A percentile compares a stretch with the other conserved stretches of the same genome.
Evolutionary conservation across 30 jellyfish, hydroid and myxozoan species (phyloP).

Genomic region (Rhopilema esculentum): DNA sequence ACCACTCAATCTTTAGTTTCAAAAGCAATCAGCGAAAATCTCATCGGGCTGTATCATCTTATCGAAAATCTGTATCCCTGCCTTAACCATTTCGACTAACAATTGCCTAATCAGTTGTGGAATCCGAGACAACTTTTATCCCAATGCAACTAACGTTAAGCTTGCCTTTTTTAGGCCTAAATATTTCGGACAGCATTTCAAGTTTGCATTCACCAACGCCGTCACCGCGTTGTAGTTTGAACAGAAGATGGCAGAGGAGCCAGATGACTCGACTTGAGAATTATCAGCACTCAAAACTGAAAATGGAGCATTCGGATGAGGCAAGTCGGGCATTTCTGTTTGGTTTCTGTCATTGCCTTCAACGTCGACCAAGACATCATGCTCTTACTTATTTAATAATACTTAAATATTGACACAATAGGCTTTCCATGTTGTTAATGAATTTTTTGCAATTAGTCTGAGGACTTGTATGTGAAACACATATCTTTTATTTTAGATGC

Average conservation of each 20-base stretch:
- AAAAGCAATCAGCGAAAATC: too few relatives aligned
- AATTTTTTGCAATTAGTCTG: too few relatives aligned
- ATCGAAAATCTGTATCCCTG: too few relatives aligned
- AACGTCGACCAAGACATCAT: background rate
- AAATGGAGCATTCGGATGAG: constrained; percentile 80
- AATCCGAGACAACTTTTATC: too few relatives aligned
- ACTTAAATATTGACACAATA: background rate
- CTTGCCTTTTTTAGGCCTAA: constrained; percentile 48
- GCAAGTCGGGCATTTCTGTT: constrained; percentile 20
- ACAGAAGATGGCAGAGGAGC: constrained; percentile 82
- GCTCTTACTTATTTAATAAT: background rate
- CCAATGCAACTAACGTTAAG: background rate
- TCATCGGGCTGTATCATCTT: too few relatives aligned
- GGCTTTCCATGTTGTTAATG: background rate
- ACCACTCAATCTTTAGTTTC: too few relatives aligned
- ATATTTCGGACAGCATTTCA: constrained; percentile 58
- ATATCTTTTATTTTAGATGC: too few relatives aligned
- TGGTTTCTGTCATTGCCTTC: background rate
- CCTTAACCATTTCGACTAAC: too few relatives aligned
- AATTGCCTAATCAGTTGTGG: too few relatives aligned
- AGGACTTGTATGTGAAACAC: too few relatives aligned
- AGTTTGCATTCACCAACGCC: constrained; percentile 64
- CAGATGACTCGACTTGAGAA: constrained; percentile 86
- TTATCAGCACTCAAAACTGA: constrained; percentile 73
- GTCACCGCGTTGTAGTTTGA: constrained; percentile 86